Conservation (phyloP, 2,888 invertebrate genomes). For the Metacarcinus magister region DNA sequence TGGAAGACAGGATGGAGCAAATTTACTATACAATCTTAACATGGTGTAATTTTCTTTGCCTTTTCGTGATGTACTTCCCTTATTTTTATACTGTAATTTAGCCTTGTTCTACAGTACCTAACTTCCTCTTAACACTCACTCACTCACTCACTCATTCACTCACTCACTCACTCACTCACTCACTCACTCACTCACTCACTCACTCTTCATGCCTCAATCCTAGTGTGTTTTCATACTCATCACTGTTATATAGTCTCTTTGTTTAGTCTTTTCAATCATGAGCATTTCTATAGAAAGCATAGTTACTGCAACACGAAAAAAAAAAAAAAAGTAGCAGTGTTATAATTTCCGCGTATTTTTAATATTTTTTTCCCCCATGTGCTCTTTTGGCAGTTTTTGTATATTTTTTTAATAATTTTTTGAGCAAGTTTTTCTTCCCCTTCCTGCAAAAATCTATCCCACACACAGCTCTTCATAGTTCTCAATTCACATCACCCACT, state of each 20-base stretch:
- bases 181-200: neutral
- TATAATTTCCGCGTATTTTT: neutral
- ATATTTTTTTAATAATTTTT: neutral
- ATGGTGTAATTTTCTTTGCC: neutral
- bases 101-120: neutral
- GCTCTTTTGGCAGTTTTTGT: neutral
- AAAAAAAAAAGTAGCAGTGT: neutral
- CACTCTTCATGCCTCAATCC: neutral
- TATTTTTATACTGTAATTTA: neutral
- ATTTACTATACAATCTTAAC: constrained; percentile 18
- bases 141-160: neutral
- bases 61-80: neutral
- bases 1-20: neutral
- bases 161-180: neutral
- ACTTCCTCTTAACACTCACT: neutral
- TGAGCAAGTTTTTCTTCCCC: neutral
- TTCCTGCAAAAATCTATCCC: neutral
- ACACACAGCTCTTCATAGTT: neutral
- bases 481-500: neutral
- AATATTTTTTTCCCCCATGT: neutral
- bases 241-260: neutral
- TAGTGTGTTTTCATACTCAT: neutral
- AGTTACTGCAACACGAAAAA: neutral
- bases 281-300: neutral
- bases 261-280: neutral